Evolutionary conservation across 1,140 invertebrate species (phyloP).

Genomic region (Lamellibrachia luymesi): DNA sequence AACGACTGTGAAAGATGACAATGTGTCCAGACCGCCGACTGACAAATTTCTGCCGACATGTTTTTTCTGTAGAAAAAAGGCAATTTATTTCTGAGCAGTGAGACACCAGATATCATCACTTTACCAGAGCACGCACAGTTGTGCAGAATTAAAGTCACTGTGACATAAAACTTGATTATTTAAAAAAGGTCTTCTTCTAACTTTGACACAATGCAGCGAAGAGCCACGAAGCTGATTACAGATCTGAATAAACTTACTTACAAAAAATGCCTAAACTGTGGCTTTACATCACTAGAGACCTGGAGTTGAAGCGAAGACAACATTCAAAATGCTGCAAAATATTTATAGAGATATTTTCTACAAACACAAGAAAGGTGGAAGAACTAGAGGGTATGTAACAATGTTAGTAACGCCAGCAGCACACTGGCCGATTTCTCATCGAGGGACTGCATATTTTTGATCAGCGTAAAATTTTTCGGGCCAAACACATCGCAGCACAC

Average conservation of each 20-base stretch:
- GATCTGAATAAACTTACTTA: neutral
- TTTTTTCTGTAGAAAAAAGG: neutral
- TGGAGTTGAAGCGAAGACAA: too few relatives aligned
- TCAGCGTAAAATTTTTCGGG: too few relatives aligned
- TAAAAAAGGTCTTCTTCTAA: neutral
- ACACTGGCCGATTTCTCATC: too few relatives aligned
- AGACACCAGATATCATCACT: neutral
- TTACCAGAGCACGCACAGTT: neutral
- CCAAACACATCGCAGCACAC: too few relatives aligned
- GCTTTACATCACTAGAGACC: too few relatives aligned
- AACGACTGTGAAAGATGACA: neutral
- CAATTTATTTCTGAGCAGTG: neutral
- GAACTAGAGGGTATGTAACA: too few relatives aligned
- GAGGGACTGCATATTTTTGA: too few relatives aligned
- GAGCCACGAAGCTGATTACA: neutral
- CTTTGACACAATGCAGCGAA: neutral
- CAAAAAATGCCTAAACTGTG: too few relatives aligned
- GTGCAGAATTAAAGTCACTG: neutral
- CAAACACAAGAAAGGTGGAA: too few relatives aligned
- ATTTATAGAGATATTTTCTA: too few relatives aligned
- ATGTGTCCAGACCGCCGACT: neutral
- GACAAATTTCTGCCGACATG: neutral
- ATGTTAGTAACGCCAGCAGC: too few relatives aligned
- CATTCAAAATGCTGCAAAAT: too few relatives aligned
- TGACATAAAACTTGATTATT: neutral